Evolutionary conservation across 2,113 vertebrate species (phyloP).

Genomic region (Gasterosteus nipponicus): DNA sequence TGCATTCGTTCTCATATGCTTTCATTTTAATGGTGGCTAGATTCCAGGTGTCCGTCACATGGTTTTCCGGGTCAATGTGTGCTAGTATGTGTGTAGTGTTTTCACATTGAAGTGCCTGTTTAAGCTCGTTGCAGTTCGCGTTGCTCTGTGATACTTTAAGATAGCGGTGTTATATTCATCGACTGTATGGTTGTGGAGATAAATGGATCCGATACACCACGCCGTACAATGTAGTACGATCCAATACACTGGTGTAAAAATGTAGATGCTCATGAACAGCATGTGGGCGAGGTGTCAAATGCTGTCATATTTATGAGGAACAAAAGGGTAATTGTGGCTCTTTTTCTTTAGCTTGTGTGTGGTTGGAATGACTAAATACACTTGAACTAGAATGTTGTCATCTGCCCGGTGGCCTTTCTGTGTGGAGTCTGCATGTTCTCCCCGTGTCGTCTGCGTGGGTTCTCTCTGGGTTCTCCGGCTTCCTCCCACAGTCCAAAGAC

Average conservation of each 20-base stretch:
- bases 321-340: neutral
- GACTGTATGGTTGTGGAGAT: neutral
- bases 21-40: neutral
- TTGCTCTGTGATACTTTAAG: neutral
- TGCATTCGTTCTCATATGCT: neutral
- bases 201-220: neutral
- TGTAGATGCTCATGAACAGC: neutral
- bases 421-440: no score
- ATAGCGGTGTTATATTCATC: neutral
- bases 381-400: neutral
- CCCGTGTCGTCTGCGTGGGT: no score
- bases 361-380: neutral
- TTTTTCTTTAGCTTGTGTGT: neutral
- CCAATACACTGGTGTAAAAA: neutral
- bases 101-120: no score
- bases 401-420: no score
- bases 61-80: neutral
- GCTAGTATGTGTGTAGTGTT: neutral
- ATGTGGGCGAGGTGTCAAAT: neutral
- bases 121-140: constrained; percentile 30
- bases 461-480: no score
- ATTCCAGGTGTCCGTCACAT: neutral
- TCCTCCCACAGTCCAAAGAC: no score
- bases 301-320: neutral
- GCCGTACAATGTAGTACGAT: neutral